Base-by-base conservation (phyloP, 2,888 invertebrate species). In the Trichopoda pennipes region DNA sequence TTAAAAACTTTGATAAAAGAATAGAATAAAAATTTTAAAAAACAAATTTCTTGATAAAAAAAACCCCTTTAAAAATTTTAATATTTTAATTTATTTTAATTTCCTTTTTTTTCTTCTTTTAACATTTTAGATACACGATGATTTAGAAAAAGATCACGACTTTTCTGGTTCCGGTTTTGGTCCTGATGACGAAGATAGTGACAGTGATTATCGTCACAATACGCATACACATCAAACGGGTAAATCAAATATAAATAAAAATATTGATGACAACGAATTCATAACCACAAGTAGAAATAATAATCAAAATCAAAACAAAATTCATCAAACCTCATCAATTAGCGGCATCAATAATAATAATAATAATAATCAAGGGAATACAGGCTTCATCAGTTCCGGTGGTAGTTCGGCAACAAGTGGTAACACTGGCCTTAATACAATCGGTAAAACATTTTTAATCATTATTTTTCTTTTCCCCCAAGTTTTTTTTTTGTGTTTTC, bases 91-190 rank as follows among this genome's bases (percentile, higher is more conserved):
- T n/a, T n/a, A n/a, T n/a, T n/a, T n/a, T 44, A 42, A 58, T 63
- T 77, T 4, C 12, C 4, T 58, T 42, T 38, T 16, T 21, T 23
- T 16, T 16, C 17, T 21, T n/a, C 82, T 28, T 83, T 28, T 66
- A 56, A 84, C n/a, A 2, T 88, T 88, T 35, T 86, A 91, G 91
- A 88, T 91, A 82, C 91, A 91, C 85, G 91, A 91, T 86, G 91
- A 91, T 90, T 86, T 91, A 93, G 89, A 93, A 76, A 91, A 94
- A 91, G 96, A 96, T 92, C 92, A 94, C 86, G 96, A 96, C 92
- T 95, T 95, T 89, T 96, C 96, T 89, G 96, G 96, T 87, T 96
- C 96, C 90, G 96, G 96, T 85, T 94, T 94, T 92, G 96, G 96
- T 85, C 95, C 95, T 84, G 95, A 95, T 92, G 96, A 96, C 93